Percentiles rank a stretch among this genome's conserved stretches.
phyloP scores from a whole-genome alignment of 1,140 invertebrate genomes.

The Brachionus paranguensis region DNA sequence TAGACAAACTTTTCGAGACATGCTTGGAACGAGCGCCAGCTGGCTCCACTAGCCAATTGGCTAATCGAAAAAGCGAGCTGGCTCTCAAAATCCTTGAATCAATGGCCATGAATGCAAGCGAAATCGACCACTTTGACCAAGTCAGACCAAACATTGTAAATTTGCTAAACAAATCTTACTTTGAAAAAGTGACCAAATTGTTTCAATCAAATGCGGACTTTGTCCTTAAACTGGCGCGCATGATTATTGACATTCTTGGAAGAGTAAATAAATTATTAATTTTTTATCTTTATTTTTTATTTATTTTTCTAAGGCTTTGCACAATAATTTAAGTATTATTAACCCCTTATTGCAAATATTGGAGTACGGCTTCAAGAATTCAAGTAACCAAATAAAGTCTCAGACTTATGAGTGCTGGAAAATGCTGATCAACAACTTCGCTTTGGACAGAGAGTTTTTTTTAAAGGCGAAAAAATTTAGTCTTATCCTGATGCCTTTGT shows the following conservation, averaged over 20 bases:
- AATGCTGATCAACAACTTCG: conserved; percentile 1
- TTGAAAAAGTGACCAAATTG: background rate
- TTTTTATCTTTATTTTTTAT: background rate
- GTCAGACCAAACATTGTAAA: background rate
- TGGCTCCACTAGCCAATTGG: background rate
- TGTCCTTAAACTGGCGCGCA: background rate
- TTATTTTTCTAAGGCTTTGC: background rate
- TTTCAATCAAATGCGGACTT: conserved; percentile 9
- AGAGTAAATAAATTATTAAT: background rate
- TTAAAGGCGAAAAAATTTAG: conserved; percentile 33
- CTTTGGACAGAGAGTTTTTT: conserved; percentile 7
- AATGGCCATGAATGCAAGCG: background rate
- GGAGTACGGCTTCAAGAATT: background rate
- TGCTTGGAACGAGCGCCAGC: background rate
- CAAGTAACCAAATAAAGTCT: background rate
- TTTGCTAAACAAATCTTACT: background rate
- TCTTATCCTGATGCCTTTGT: conserved; percentile 19
- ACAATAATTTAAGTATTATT: conserved; percentile 13
- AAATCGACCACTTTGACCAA: background rate
- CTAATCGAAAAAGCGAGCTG: conserved; percentile 5
- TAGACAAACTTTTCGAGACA: background rate
- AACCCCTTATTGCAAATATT: conserved; percentile 30
- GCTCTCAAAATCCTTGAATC: conserved; percentile 13
- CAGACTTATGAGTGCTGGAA: conserved; percentile 10
- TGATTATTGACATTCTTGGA: background rate